phyloP scores from a whole-genome alignment of 2,888 invertebrate species.

The Temnothorax ravouxi region DNA sequence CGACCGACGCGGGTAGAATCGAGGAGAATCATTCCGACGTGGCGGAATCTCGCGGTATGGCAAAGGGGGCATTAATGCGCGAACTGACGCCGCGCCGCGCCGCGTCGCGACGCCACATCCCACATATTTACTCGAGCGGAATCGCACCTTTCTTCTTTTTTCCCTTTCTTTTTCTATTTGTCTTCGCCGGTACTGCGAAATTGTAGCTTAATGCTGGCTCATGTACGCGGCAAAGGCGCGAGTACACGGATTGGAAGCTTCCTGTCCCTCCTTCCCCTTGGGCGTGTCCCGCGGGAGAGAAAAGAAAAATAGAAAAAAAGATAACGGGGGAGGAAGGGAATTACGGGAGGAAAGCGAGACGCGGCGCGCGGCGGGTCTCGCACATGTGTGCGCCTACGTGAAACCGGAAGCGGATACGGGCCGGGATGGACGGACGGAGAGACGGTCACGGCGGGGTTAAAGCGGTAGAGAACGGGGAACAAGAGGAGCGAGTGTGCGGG shows the following conservation, averaged over 20 bases:
- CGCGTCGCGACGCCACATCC: conserved; percentile 2
- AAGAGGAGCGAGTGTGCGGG: background rate
- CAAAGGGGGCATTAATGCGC: conserved; percentile 26
- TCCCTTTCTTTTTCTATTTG: conserved; percentile 31
- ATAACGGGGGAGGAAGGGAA: conserved; percentile 5
- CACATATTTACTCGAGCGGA: conserved; percentile 61
- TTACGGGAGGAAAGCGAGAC: conserved; percentile 20
- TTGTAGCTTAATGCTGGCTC: conserved; percentile 59
- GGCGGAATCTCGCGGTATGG: conserved; percentile 49
- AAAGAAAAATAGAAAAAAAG: conserved; percentile 13
- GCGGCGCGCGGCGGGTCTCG: conserved; percentile 39
- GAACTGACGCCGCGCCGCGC: conserved; percentile 1
- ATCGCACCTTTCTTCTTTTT: conserved; percentile 29
- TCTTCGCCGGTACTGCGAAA: conserved; percentile 29
- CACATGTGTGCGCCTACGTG: conserved; percentile 70
- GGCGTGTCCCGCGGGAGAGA: conserved; percentile 41
- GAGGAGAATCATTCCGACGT: conserved; percentile 40
- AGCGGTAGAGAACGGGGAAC: conserved; percentile 24
- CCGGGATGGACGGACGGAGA: conserved; percentile 42
- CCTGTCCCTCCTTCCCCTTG: conserved; percentile 43
- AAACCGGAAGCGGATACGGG: conserved; percentile 72
- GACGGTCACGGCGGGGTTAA: conserved; percentile 48
- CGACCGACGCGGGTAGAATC: background rate
- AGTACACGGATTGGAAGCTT: conserved; percentile 59
- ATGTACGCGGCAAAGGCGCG: conserved; percentile 59